Evolutionary conservation across 2,113 vertebrate genomes (phyloP).

Genomic region (Isurus oxyrinchus): DNA sequence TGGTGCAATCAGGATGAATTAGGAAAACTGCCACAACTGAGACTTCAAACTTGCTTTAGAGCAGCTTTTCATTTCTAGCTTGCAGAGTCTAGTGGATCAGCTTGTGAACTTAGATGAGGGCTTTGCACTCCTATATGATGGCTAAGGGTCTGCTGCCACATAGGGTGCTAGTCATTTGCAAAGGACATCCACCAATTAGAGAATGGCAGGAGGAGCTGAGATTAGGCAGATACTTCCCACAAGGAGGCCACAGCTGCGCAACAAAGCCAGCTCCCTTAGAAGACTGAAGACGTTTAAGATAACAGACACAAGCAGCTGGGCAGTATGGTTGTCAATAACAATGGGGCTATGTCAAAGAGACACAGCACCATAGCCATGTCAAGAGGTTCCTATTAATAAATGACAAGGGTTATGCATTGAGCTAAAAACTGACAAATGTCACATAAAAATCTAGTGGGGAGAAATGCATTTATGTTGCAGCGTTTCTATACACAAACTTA

Average conservation of each 20-base stretch:
- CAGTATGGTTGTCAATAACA: not conserved
- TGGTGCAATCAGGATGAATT: not conserved
- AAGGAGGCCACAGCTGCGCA: too few relatives aligned
- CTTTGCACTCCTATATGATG: not conserved
- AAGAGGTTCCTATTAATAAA: not conserved
- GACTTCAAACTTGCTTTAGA: not conserved
- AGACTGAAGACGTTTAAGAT: not conserved
- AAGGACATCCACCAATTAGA: not conserved
- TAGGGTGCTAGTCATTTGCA: not conserved
- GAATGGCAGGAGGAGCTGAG: not conserved
- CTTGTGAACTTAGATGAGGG: not conserved
- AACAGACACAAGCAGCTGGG: not conserved
- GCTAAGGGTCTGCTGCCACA: not conserved
- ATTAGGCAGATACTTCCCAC: too few relatives aligned
- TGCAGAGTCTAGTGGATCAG: not conserved
- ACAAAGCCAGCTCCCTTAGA: too few relatives aligned
- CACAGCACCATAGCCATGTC: not conserved
- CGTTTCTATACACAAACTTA: too few relatives aligned
- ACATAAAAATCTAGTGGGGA: not conserved
- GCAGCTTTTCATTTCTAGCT: not conserved
- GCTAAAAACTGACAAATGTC: not conserved
- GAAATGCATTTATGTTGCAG: too few relatives aligned
- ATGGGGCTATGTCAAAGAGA: not conserved
- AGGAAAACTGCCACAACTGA: not conserved
- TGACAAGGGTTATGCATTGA: not conserved